Base-by-base conservation (phyloP, 2,888 invertebrate genomes). In the Ferdinandea cuprea region DNA sequence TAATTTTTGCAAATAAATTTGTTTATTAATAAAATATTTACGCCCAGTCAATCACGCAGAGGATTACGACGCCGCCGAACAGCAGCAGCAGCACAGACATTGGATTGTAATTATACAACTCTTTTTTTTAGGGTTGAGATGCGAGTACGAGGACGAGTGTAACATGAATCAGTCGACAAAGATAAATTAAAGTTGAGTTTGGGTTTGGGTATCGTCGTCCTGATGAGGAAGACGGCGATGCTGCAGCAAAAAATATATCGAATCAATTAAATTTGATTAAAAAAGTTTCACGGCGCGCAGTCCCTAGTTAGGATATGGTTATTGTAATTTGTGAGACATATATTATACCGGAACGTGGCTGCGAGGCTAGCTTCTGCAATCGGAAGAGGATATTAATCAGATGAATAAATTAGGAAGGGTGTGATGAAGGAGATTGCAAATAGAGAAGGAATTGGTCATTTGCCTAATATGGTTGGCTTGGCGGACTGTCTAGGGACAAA, bases 261-360 rank as follows among this genome's bases (percentile, higher is more conserved):
- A 81, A 81, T 81, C 76, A 77, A 76, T 81, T 81, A 71, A 77
- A 77, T 77, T 81, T 81, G 81, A 81, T 81, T 81, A 81, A 71
- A 81, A 71, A 81, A 71, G 66, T 81, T 81, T 76, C 6, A 13
- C 37, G 25, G 15, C 32, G 17, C n/a, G 35, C 37, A 59, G 50
- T 30, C 40, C 19, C 15, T 35, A 28, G 25, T 32, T 19, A n/a
- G 25, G 9, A 15, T 19, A 63, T 19, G 56, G 21, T 46, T 63
- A 13, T 28, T 42, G 28, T 44, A 2, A 3, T 35, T 35, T 9
- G 9, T 35, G 7, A 7, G 21, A 65, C 56, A 65, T 56, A 71
- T 71, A 58, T n/a, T 79, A 32, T 54, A 69, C n/a, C n/a, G 15
- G 13, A 63, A 72, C 42, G 58, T 42, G 63, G 56, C 54, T 59